A percentile compares a stretch with the other conserved stretches of the same genome.
Evolutionary conservation across 2,113 vertebrate species (phyloP).

Genomic region (Forbesichthys papilliferus): DNA sequence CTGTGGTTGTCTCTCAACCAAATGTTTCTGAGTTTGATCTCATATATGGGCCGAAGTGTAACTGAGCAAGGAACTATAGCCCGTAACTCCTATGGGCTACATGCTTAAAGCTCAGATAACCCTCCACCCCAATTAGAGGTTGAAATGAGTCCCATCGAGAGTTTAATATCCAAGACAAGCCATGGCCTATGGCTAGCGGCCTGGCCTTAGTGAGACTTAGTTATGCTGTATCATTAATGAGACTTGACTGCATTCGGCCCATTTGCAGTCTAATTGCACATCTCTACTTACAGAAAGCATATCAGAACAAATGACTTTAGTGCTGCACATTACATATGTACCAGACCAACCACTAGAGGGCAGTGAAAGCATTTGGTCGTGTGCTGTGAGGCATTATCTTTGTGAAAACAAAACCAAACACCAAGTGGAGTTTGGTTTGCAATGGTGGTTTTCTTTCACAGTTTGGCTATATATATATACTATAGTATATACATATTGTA

Average conservation of each 20-base stretch:
- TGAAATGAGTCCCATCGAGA: neutral
- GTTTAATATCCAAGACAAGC: too few relatives aligned
- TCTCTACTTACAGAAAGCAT: slow-evolving; percentile 12
- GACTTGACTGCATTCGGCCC: slow-evolving; percentile 28
- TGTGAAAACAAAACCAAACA: slow-evolving; percentile 25
- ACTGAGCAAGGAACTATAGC: too few relatives aligned
- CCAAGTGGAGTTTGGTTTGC: slow-evolving; percentile 22
- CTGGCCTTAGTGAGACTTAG: neutral
- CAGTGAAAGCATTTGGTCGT: slow-evolving; percentile 21
- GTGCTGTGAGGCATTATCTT: neutral
- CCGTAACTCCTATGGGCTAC: too few relatives aligned
- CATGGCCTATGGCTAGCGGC: too few relatives aligned
- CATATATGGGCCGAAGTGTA: neutral
- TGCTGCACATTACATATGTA: slow-evolving; percentile 20
- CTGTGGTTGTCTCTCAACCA: neutral
- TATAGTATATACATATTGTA: too few relatives aligned
- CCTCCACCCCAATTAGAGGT: neutral
- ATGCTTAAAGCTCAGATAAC: neutral
- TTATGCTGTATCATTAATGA: slow-evolving; percentile 19
- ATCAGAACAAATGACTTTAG: slow-evolving; percentile 25
- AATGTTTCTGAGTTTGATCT: neutral
- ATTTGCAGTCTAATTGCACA: slow-evolving; percentile 43
- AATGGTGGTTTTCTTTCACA: slow-evolving; percentile 36
- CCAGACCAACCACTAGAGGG: slow-evolving; percentile 31
- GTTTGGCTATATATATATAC: neutral